phyloP scores from a whole-genome alignment of 2,113 vertebrate species.

The Carlito syrichta region DNA sequence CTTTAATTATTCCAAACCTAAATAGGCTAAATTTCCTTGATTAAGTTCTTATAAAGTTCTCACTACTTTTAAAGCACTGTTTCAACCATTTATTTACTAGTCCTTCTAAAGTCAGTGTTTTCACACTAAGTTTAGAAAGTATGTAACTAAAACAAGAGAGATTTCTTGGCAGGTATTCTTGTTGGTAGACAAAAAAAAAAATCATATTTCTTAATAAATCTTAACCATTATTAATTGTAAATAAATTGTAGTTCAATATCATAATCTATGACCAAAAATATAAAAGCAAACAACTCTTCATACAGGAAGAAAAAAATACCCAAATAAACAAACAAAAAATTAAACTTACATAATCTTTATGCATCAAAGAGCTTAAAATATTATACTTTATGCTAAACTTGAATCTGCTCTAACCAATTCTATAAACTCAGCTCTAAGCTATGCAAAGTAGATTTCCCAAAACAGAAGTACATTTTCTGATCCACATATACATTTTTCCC shows the following conservation, averaged over 20 bases:
- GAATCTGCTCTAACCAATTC: neutral
- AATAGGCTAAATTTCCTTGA: slow-evolving; percentile 4
- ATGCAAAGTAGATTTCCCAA: neutral
- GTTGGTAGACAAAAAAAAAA: neutral
- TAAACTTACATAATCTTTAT: neutral
- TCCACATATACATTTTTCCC: neutral
- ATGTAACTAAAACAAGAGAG: neutral
- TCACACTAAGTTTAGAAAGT: neutral
- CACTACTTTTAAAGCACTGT: slow-evolving; percentile 1
- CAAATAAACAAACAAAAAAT: neutral
- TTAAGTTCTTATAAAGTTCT: neutral
- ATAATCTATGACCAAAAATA: neutral
- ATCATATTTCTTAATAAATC: neutral
- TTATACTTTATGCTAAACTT: neutral
- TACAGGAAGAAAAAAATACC: neutral
- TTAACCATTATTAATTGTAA: slow-evolving; percentile 36
- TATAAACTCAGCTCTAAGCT: neutral
- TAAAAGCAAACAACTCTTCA: neutral
- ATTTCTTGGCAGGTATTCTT: neutral
- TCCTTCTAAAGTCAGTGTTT: neutral
- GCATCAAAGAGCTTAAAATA: neutral
- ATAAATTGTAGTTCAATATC: neutral
- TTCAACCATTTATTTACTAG: neutral
- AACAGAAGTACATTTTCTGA: neutral
- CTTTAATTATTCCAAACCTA: neutral